phyloP scores from a whole-genome alignment of 92 coral and sea anemone species.

The Umimayanthus chanpuru region DNA sequence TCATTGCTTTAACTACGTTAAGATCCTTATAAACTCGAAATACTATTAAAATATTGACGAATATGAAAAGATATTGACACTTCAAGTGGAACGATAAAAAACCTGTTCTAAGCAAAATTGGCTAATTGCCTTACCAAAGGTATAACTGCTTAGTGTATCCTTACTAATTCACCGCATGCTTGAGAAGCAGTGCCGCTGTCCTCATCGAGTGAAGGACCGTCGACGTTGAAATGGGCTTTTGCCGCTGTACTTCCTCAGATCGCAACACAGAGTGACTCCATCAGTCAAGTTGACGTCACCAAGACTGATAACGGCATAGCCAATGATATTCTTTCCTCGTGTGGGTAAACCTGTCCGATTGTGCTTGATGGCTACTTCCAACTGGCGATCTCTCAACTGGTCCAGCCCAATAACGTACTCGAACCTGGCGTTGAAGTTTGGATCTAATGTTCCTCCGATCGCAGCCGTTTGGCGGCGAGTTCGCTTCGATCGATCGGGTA shows the following conservation, averaged over 20 bases:
- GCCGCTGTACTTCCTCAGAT: slow-evolving; percentile 45
- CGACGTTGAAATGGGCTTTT: not conserved
- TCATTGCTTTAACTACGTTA: no score
- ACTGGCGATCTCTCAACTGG: slow-evolving; percentile 67
- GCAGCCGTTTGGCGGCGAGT: slow-evolving; percentile 75
- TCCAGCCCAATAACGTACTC: slow-evolving; percentile 82
- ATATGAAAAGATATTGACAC: no score
- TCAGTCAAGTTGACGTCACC: slow-evolving; percentile 78
- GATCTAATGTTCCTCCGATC: slow-evolving; percentile 68
- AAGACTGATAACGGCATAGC: slow-evolving; percentile 63
- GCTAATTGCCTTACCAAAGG: no score
- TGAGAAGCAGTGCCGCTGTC: no score
- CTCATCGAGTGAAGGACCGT: slow-evolving; percentile 1
- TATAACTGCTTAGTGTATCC: no score
- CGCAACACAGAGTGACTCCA: slow-evolving; percentile 76
- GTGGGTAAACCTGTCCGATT: slow-evolving; percentile 63
- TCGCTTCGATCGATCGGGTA: slow-evolving; percentile 85
- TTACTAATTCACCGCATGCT: no score
- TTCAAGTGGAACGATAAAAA: no score
- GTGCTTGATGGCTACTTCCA: slow-evolving; percentile 81
- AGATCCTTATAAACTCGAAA: no score
- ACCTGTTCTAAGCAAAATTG: no score
- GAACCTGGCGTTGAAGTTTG: slow-evolving; percentile 78
- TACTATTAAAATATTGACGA: no score
- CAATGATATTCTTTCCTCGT: slow-evolving; percentile 63